These are phyloP conservation scores for Drosophila saltans DNA, from an alignment of 1,140 invertebrate genomes.

Conservation along the genomic window DNA sequence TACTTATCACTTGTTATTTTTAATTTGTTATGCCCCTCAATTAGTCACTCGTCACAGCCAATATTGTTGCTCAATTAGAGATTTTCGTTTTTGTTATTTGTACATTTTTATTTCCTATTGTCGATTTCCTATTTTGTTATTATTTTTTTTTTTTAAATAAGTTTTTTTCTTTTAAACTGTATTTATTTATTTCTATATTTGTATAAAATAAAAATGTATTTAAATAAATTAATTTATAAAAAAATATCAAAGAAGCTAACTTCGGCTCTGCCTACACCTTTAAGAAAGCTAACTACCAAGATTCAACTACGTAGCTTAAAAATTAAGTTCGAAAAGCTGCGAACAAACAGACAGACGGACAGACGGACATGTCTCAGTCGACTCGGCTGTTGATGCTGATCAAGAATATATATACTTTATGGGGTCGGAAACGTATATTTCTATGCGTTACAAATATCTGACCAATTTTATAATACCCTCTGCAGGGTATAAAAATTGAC, in stretches of 20 bases:
- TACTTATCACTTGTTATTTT: conserved; percentile 51
- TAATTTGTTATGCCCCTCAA: conserved; percentile 42
- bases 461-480: too few relatives aligned
- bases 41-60: conserved; percentile 35
- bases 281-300: too few relatives aligned
- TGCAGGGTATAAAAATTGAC: too few relatives aligned
- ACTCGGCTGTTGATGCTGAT: too few relatives aligned
- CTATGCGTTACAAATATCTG: too few relatives aligned
- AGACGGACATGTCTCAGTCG: too few relatives aligned
- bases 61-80: conserved; percentile 36
- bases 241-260: not conserved
- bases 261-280: too few relatives aligned
- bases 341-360: too few relatives aligned
- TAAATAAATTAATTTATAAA: conserved; percentile 79
- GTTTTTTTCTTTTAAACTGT: conserved; percentile 47
- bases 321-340: too few relatives aligned
- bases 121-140: conserved; percentile 2
- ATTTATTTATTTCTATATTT: conserved; percentile 79
- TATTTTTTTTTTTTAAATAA: conserved; percentile 63
- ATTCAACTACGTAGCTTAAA: too few relatives aligned
- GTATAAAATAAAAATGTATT: conserved; percentile 76
- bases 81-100: conserved; percentile 26
- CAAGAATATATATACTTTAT: too few relatives aligned
- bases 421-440: too few relatives aligned
- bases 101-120: conserved; percentile 42